Conservation (phyloP, 2,113 vertebrate species). For the Tor tambroides region DNA sequence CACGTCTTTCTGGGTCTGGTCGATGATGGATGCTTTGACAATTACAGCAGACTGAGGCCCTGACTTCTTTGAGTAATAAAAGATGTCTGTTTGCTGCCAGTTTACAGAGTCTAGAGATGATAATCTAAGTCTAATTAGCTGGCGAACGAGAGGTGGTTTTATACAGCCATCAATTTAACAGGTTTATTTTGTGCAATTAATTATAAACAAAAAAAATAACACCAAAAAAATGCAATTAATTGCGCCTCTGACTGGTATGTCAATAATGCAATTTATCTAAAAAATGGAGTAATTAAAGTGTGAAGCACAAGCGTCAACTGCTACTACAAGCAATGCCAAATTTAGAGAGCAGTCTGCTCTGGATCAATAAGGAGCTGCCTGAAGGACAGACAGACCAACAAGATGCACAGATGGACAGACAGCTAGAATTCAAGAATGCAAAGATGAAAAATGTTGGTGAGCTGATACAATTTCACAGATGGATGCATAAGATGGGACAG, state of each 20-base stretch:
- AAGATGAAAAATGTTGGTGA: background rate
- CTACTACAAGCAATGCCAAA: background rate
- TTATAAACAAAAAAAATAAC: background rate
- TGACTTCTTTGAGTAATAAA: slow-evolving; percentile 66
- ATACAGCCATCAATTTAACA: background rate
- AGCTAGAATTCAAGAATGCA: background rate
- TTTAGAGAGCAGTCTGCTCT: background rate
- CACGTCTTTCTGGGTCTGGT: background rate
- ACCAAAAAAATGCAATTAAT: background rate
- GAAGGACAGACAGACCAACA: background rate
- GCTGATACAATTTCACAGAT: background rate
- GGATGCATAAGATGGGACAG: background rate
- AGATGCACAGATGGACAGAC: background rate
- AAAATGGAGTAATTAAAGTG: background rate
- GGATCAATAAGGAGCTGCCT: background rate
- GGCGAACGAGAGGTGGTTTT: background rate
- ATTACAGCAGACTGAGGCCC: slow-evolving; percentile 10
- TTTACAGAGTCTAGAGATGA: background rate
- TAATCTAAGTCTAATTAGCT: background rate
- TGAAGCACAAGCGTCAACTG: background rate
- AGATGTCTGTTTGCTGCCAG: slow-evolving; percentile 56
- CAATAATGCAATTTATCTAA: background rate
- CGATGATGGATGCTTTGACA: slow-evolving; percentile 5
- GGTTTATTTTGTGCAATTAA: background rate
- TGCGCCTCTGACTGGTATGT: background rate